A percentile compares a stretch with the other conserved stretches of the same genome.
These are phyloP conservation scores for Diuraphis noxia DNA, from an alignment of 1,140 invertebrate species.

Conservation along the genomic window DNA sequence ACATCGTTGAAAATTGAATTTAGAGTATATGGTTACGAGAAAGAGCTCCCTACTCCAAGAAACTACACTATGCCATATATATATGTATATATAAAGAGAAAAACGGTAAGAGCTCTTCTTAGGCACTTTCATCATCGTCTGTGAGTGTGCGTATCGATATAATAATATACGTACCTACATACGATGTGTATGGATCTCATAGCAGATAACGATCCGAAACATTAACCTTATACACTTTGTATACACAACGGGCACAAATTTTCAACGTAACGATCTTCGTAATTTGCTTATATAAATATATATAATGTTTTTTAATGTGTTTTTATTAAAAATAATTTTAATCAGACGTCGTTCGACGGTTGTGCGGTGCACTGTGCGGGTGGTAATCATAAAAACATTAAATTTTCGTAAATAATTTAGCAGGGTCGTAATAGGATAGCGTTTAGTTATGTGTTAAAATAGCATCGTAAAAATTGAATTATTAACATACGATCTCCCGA, in stretches of 20 bases:
- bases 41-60: not conserved
- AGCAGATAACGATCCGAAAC: not conserved
- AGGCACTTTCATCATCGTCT: not conserved
- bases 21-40: not conserved
- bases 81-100: not conserved
- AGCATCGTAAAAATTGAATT: conserved; percentile 4
- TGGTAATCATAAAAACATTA: not conserved
- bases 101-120: not conserved
- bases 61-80: not conserved
- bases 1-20: not conserved
- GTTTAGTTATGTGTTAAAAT: not conserved
- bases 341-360: not conserved
- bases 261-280: not conserved
- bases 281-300: not conserved
- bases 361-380: not conserved
- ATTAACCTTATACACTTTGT: not conserved
- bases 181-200: not conserved
- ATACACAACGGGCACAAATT: not conserved
- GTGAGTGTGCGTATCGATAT: not conserved
- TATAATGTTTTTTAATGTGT: not conserved
- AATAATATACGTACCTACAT: not conserved
- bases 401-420: not conserved
- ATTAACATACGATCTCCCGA: conserved; percentile 27
- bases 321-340: not conserved
- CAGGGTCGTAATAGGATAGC: not conserved